Evolutionary conservation across 2,113 vertebrate genomes (phyloP).

Genomic region (Cyanoderma ruficeps): DNA sequence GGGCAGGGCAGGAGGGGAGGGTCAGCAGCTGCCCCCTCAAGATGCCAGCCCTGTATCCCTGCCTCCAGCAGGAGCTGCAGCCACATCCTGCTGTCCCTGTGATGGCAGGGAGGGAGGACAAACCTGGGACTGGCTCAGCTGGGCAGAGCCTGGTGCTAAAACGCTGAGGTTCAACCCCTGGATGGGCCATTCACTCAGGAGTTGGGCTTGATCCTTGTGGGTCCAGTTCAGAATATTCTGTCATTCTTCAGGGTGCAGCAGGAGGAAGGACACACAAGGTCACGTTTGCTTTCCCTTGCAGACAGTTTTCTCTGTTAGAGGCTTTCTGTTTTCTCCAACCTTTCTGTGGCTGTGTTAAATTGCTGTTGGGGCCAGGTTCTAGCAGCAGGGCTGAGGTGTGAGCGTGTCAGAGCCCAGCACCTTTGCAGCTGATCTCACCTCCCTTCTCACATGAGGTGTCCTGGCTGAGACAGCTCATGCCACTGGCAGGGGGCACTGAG

Average conservation of each 20-base stretch:
- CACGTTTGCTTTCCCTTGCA: not conserved
- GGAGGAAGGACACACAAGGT: slow-evolving; percentile 19
- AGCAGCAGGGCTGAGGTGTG: slow-evolving; percentile 12
- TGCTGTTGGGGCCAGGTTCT: not conserved
- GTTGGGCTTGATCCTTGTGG: not conserved
- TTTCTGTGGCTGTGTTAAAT: not conserved
- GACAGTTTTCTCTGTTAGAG: not conserved
- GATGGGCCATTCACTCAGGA: not conserved
- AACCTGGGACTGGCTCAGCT: not conserved
- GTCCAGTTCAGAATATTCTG: not conserved
- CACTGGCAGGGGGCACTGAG: not conserved
- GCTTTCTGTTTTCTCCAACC: not conserved
- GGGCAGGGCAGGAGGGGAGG: not conserved
- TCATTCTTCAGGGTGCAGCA: not conserved
- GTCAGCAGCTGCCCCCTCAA: not conserved
- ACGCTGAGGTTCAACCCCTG: not conserved
- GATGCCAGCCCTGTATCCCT: not conserved
- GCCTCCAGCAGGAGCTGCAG: not conserved
- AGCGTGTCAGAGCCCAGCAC: not conserved
- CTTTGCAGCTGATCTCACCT: slow-evolving; percentile 8
- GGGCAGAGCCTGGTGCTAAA: not conserved
- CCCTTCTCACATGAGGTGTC: not conserved
- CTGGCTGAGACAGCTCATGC: not conserved
- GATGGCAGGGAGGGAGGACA: not conserved
- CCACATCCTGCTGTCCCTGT: not conserved